phyloP scores from a whole-genome alignment of 2,797 vertebrate genomes.

The Leuciscus waleckii region DNA sequence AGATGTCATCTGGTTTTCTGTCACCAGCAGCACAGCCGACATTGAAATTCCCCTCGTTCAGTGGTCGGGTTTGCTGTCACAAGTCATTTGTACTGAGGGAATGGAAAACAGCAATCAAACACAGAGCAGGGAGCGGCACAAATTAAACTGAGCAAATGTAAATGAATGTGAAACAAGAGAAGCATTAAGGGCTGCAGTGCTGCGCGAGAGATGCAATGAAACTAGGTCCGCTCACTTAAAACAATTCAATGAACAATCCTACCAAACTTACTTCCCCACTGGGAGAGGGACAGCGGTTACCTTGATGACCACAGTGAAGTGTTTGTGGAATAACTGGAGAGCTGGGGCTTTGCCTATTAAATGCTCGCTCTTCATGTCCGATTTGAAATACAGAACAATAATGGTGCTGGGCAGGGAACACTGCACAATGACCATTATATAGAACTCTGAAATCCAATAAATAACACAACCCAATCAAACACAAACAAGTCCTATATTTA shows the following conservation, averaged over 20 bases:
- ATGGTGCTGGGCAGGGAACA: slow-evolving; percentile 10
- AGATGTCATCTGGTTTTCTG: neutral
- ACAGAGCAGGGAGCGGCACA: slow-evolving; percentile 47
- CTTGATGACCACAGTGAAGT: slow-evolving; percentile 35
- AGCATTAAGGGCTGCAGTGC: slow-evolving; percentile 48
- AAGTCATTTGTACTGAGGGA: slow-evolving; percentile 61
- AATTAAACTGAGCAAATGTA: slow-evolving; percentile 65
- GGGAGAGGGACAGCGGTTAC: slow-evolving; percentile 39
- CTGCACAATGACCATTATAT: slow-evolving; percentile 33
- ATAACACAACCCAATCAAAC: slow-evolving; percentile 40
- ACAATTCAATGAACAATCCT: slow-evolving; percentile 34
- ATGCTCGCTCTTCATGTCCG: slow-evolving; percentile 29
- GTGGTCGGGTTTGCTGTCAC: slow-evolving; percentile 57
- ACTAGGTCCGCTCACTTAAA: slow-evolving; percentile 16
- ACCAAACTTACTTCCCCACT: slow-evolving; percentile 35
- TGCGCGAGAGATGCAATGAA: slow-evolving; percentile 17
- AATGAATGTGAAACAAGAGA: slow-evolving; percentile 62
- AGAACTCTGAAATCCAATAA: slow-evolving; percentile 41
- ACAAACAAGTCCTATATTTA: slow-evolving; percentile 20
- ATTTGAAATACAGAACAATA: slow-evolving; percentile 52
- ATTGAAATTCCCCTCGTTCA: slow-evolving; percentile 64
- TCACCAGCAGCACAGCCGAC: slow-evolving; percentile 19
- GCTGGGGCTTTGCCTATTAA: slow-evolving; percentile 41
- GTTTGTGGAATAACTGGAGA: slow-evolving; percentile 42
- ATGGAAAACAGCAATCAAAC: slow-evolving; percentile 62